Base-by-base conservation (phyloP, 1,140 invertebrate genomes). In the Drosophila santomea region DNA sequence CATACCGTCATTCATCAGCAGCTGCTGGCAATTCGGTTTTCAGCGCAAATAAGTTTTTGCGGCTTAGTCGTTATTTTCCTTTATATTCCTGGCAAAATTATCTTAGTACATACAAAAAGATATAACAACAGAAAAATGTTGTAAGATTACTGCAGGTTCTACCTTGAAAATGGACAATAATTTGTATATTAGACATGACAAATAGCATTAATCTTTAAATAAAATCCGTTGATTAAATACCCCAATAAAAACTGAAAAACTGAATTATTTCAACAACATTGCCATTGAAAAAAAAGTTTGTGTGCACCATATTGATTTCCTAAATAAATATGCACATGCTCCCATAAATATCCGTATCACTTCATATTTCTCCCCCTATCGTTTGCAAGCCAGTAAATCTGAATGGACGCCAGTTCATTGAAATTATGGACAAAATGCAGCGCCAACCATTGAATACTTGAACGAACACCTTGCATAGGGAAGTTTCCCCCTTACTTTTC, bases 1-100 rank as follows among this genome's bases (percentile, higher is more conserved):
- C 78, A 82, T 71, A 67, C 77, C 69, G 57, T 57, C 44, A 44
- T 72, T 66, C 68, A 71, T 20, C 28, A 71, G 44, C 64, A 58
- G 64, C 64, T 71, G 50, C 64, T 50, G 15, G 36, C 59, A 7
- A 25, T 32, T 69, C 25, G 25, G 28, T 17, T 47, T 28, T n/a
- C 5, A 36, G 51, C 12, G 39, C 56, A 67, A 56, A 69, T 69
- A 56, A 56, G 39, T 68, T 68, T 68, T 66, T 23, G 64, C 35
- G 61, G 64, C 44, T 52, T 28, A 36, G n/a, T 36, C 32, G 36
- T 35, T 50, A 38, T 68, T 44, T 11, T 15, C 28, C 7, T 15
- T 43, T 15, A 43, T 43, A 8, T 8, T 3, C 11, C 38, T 39
- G 38, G 10, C 12, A 39, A 12, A 32, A 32, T 8, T 10, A 8